phyloP scores from a whole-genome alignment of 1,140 invertebrate species.

The Calliphora vicina region DNA sequence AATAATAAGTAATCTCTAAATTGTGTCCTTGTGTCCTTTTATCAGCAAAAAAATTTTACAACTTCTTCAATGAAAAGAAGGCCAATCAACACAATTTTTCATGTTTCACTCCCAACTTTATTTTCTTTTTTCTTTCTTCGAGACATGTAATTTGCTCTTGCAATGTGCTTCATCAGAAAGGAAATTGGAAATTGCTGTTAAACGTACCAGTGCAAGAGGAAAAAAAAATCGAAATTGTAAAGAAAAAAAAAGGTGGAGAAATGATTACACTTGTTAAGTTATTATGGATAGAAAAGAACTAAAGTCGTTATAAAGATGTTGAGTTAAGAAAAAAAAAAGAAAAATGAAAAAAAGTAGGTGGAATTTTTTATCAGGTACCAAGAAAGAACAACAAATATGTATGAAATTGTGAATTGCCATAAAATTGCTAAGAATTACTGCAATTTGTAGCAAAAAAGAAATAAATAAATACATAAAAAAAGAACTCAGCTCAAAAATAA shows the following conservation, averaged over 20 bases:
- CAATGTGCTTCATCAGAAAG: constrained; percentile 63
- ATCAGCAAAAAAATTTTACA: neutral
- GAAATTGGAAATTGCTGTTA: constrained; percentile 63
- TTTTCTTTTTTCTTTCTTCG: neutral
- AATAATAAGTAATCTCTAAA: constrained; percentile 21
- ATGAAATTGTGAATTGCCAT: constrained; percentile 24
- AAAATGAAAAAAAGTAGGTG: constrained; percentile 12
- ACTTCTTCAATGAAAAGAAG: constrained; percentile 32
- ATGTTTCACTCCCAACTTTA: neutral
- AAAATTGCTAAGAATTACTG: constrained; percentile 23
- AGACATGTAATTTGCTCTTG: constrained; percentile 62
- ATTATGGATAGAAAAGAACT: constrained; percentile 5
- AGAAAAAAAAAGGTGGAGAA: constrained; percentile 10
- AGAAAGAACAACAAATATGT: neutral
- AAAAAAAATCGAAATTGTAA: neutral
- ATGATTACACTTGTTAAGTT: constrained; percentile 30
- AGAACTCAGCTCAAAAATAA: neutral
- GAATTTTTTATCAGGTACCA: constrained; percentile 21
- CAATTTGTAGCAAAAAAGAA: constrained; percentile 14
- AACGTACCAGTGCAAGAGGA: neutral
- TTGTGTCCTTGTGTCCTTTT: constrained; percentile 32
- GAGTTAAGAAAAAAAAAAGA: neutral
- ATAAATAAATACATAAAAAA: neutral
- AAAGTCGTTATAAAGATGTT: neutral
- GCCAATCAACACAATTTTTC: constrained; percentile 29